Evolutionary conservation across 2,113 vertebrate genomes (phyloP), one percentile per base, ranked within the genome.

Genomic region (Cynopterus brachyotis): DNA sequence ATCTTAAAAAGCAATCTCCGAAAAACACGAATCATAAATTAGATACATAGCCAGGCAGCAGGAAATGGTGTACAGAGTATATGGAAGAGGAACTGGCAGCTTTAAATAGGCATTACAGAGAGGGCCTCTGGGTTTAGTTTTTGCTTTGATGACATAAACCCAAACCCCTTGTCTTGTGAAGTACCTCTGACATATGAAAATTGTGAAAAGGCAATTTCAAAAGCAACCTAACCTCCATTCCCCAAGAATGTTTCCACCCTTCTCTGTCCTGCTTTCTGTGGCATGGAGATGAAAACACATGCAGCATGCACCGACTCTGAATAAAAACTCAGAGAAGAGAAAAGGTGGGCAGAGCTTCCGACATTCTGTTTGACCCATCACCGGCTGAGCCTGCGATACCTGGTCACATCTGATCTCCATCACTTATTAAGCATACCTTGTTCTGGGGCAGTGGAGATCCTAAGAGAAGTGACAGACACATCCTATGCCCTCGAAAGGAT

Each of bases 1-100:
- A 95, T 78, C 80, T 87, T 76, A 62, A 95, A 96, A 97, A 86
- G 62, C 84, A 82, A 70, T 78, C 81, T 82, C 81, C 72, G 73
- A 64, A 90, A 97, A 95, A 90, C 78, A 85, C 11, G 45, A 83
- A 69, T 87, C 92, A 86, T 81, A 82, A 94, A 92, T 95, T 87
- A 95, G 40, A 78, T 37, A 75, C 40, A 78, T 35, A 73, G 20
- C 45, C 22, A 62, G 72, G 19, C 55, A 69, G 94, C 72, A 78
- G 70, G 66, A 94, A 95, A 64, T 32, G 37, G 9, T 17, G 22
- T 24, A 30, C 22, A 30, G 69, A 89, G 62, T 20, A 9, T 28
- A n/a, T 3, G 32, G 35, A 67, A 92, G 55, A 81, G 70, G 59
- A 94, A 60, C 5, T 40, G 55, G 26, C 19, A 66, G 40, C 66